Evolutionary conservation across 2,888 invertebrate species (phyloP).

Genomic region (Clunio marinus): DNA sequence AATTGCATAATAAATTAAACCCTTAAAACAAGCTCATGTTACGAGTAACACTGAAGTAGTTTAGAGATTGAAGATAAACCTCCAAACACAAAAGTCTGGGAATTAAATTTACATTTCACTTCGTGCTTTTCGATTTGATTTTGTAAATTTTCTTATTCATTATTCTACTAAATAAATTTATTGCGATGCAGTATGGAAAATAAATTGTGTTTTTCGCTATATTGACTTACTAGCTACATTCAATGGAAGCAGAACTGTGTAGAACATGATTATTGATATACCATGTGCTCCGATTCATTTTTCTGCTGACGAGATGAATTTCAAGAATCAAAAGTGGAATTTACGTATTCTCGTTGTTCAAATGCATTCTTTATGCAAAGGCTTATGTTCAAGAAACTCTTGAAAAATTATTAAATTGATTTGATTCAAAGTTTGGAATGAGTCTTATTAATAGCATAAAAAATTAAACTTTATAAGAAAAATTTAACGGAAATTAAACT

Average conservation of each 20-base stretch:
- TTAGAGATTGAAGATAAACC: background rate
- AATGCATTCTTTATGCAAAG: too few species aligned
- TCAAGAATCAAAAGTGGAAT: background rate
- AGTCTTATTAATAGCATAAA: too few species aligned
- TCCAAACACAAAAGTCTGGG: constrained; percentile 1
- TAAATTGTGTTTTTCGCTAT: constrained; percentile 11
- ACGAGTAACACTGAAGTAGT: background rate
- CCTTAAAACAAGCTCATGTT: background rate
- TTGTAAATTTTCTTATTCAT: background rate
- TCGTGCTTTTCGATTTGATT: background rate
- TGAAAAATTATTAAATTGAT: too few species aligned
- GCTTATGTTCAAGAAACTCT: too few species aligned
- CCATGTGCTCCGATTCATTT: constrained; percentile 28
- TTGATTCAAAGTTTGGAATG: too few species aligned
- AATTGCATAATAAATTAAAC: background rate
- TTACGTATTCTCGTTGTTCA: too few species aligned
- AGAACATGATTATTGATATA: constrained; percentile 23
- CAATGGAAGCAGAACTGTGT: constrained; percentile 1
- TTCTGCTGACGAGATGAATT: constrained; percentile 13
- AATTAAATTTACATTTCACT: background rate
- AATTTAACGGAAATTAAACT: constrained; percentile 30
- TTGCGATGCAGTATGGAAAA: background rate
- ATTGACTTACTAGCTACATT: constrained; percentile 34
- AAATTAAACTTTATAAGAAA: too few species aligned
- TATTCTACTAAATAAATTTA: constrained; percentile 1